Conservation (phyloP, 2,888 invertebrate species). For the Lymantria dispar region DNA sequence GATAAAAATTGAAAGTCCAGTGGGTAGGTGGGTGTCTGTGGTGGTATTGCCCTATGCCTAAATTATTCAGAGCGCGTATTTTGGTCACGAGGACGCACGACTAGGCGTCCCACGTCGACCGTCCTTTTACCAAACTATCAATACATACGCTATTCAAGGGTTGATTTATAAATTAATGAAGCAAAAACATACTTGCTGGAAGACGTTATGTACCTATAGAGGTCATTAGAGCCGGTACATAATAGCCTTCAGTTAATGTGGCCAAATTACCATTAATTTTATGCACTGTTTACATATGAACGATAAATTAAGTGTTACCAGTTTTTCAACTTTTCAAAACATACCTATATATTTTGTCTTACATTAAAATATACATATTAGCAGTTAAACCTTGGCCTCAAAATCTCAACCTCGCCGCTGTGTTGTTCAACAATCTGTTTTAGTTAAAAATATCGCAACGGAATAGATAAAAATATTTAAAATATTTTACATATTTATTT, state of each 20-base stretch:
- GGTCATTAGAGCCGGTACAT: conserved; percentile 15
- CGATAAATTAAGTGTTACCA: conserved; percentile 36
- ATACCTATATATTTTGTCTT: conserved; percentile 43
- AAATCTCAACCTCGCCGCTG: conserved; percentile 65
- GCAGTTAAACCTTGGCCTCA: conserved; percentile 74
- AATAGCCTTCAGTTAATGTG: conserved; percentile 6
- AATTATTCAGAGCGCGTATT: conserved; percentile 77
- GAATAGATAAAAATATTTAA: conserved; percentile 44
- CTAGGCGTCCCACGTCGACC: conserved; percentile 37
- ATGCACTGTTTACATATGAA: conserved; percentile 27
- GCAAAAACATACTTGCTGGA: conserved; percentile 37
- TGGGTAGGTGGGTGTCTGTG: conserved; percentile 29
- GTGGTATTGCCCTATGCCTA: conserved; percentile 51
- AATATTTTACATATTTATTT: neutral
- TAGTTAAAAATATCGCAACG: conserved; percentile 67
- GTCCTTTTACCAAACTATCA: conserved; percentile 42
- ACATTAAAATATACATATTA: conserved; percentile 68
- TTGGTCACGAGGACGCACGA: conserved; percentile 72
- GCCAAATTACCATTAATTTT: conserved; percentile 39
- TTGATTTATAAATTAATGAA: conserved; percentile 59
- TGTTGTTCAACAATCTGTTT: conserved; percentile 67
- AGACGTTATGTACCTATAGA: conserved; percentile 21
- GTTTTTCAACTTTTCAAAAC: conserved; percentile 52
- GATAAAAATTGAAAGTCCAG: conserved; percentile 54
- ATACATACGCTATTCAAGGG: conserved; percentile 47